A percentile compares a stretch with the other conserved stretches of the same genome.
phyloP scores from a whole-genome alignment of 1,140 invertebrate genomes.

The Eumeta japonica region DNA sequence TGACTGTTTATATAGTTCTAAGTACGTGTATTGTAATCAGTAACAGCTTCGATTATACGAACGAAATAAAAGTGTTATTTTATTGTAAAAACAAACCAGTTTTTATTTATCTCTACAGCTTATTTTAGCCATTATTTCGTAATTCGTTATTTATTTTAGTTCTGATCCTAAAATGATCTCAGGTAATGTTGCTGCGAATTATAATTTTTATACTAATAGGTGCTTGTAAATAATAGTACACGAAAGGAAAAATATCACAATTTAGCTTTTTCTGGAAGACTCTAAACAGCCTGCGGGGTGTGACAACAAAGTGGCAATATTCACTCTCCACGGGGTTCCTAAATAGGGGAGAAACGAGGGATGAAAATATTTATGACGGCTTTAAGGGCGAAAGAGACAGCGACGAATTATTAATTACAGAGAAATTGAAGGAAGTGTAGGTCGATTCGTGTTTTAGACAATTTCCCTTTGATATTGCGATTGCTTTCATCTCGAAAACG shows the following conservation, averaged over 20 bases:
- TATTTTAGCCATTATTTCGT: slow-evolving; percentile 2
- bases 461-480: slow-evolving; percentile 49
- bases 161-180: too few relatives aligned
- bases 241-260: slow-evolving; percentile 53
- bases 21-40: slow-evolving; percentile 32
- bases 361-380: slow-evolving; percentile 16
- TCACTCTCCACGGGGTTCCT: slow-evolving; percentile 50
- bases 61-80: too few relatives aligned
- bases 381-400: slow-evolving; percentile 20
- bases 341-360: slow-evolving; percentile 45
- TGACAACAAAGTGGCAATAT: slow-evolving; percentile 55
- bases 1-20: slow-evolving; percentile 26
- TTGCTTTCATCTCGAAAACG: slow-evolving; percentile 1
- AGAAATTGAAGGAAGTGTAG: slow-evolving; percentile 53
- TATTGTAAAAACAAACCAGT: slow-evolving; percentile 3
- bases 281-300: slow-evolving; percentile 43
- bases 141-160: too few relatives aligned
- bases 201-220: too few relatives aligned
- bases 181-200: too few relatives aligned
- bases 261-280: slow-evolving; percentile 18
- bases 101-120: background rate
- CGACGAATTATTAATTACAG: slow-evolving; percentile 50
- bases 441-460: slow-evolving; percentile 52
- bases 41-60: slow-evolving; percentile 38
- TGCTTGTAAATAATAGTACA: too few relatives aligned